Percentiles rank a stretch among this genome's conserved stretches.
Evolutionary conservation across 2,797 vertebrate species (phyloP).

Genomic region (Poeciliopsis paucimaculata): DNA sequence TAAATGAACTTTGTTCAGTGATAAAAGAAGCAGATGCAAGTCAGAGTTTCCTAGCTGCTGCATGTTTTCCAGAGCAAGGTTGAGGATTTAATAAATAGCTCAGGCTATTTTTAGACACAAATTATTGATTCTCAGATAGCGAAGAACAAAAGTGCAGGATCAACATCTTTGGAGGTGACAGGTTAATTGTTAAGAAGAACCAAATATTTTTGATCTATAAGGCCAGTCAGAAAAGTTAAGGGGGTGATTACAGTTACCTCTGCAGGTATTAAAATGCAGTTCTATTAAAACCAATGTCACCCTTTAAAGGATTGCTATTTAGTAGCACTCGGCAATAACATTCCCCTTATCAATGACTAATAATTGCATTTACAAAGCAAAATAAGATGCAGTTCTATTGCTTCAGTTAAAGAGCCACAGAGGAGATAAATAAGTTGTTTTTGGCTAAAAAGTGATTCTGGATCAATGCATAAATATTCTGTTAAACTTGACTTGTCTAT

Average conservation of each 20-base stretch:
- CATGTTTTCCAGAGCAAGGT: neutral
- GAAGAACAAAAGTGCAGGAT: conserved; percentile 6
- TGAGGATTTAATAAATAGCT: neutral
- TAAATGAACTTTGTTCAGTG: neutral
- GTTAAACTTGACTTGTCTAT: neutral
- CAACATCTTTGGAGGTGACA: neutral
- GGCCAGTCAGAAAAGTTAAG: neutral
- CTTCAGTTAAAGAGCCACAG: neutral
- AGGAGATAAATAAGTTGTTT: neutral
- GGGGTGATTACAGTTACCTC: neutral
- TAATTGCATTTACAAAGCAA: neutral
- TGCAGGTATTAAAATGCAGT: neutral
- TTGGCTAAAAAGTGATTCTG: neutral
- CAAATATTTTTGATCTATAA: neutral
- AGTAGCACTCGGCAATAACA: neutral
- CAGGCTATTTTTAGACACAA: neutral
- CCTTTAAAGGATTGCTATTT: neutral
- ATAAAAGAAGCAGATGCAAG: neutral
- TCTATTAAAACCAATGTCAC: neutral
- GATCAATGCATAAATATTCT: neutral
- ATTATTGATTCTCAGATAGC: neutral
- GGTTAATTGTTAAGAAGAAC: neutral
- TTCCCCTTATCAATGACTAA: neutral
- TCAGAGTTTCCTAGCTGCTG: neutral
- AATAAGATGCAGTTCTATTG: neutral